A percentile compares a stretch with the other conserved stretches of the same genome.
These are phyloP conservation scores for Tringa solitaria DNA, from an alignment of 2,113 vertebrate genomes.

Conservation along the genomic window DNA sequence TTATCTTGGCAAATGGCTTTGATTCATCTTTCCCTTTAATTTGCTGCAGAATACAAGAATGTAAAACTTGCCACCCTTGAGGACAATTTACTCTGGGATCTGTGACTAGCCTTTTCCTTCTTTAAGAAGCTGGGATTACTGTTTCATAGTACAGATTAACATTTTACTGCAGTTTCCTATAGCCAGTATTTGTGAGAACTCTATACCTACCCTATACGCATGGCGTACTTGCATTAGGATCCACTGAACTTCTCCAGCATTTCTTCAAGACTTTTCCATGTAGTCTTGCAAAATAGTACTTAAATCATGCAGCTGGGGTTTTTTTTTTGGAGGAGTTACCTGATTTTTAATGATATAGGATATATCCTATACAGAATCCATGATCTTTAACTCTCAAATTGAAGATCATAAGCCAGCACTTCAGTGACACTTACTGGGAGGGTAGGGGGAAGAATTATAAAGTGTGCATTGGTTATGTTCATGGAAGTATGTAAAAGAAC, in stretches of 20 bases:
- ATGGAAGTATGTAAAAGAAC: background rate
- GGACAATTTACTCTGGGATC: background rate
- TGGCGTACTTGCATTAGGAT: background rate
- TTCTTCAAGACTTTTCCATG: background rate
- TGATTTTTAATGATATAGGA: background rate
- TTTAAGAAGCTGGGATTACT: background rate
- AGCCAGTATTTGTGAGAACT: background rate
- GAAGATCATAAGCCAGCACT: background rate
- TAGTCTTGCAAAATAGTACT: background rate
- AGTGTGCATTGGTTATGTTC: background rate
- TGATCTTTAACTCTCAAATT: background rate
- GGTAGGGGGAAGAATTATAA: background rate
- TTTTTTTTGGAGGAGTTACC: background rate
- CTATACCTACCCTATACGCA: too few species aligned
- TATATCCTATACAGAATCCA: background rate
- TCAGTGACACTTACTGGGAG: background rate
- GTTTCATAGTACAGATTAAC: background rate
- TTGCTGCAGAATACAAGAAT: background rate
- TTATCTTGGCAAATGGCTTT: background rate
- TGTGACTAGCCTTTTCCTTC: background rate
- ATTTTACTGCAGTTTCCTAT: background rate
- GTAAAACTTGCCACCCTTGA: background rate
- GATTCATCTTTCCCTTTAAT: background rate
- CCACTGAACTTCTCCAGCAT: background rate
- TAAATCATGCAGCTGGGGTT: background rate